Base-by-base conservation (phyloP, 2,888 invertebrate genomes). In the Electrophaes corylata region DNA sequence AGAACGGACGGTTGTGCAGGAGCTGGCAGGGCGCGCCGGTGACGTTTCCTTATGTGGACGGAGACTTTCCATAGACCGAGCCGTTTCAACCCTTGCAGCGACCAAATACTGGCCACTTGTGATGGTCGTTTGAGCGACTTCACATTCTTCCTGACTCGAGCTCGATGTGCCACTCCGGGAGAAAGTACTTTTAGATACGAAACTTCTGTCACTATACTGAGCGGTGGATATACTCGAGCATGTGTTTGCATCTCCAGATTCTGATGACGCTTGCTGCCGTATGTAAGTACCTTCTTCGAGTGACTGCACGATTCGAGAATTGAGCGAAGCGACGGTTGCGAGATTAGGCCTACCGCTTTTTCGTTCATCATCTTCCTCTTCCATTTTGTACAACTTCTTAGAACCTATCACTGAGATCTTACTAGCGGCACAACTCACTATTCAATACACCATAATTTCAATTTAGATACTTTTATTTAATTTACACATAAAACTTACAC, bases 11-110 rank as follows among this genome's bases (percentile, higher is more conserved):
- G 87, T 84, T 5, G 87, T 91, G 61, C 94, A 84, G 0, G 91
- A 86, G 69, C 92, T 90, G 2, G 94, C 78, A 72, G 93, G 92
- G 64, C 93, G 81, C 73, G 93, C 93, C 50, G 93, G 92, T 20
- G 91, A 89, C 35, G 90, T 79, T 64, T 93, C 93, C 69, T 91
- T 91, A 55, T 92, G 87, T 49, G 93, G 93, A 73, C 95, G 91
- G 69, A 95, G 91, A 72, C 94, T 94, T 77, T 95, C 95, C 95
- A 95, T 95, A 19, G 95, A 95, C 57, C 94, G 92, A 46, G 94
- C 93, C 0, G 93, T 92, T 76, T 94, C 93, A 5, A 93, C 93
- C 60, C 93, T 83, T 16, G 90, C 84, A 0, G 93, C 93, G 6
- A 88, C 91, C 57, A 94, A 78, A 71, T 92, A 93, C 64, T 93